Evolutionary conservation across 1,140 invertebrate species (phyloP).

Genomic region (Drosophila equinoxialis): DNA sequence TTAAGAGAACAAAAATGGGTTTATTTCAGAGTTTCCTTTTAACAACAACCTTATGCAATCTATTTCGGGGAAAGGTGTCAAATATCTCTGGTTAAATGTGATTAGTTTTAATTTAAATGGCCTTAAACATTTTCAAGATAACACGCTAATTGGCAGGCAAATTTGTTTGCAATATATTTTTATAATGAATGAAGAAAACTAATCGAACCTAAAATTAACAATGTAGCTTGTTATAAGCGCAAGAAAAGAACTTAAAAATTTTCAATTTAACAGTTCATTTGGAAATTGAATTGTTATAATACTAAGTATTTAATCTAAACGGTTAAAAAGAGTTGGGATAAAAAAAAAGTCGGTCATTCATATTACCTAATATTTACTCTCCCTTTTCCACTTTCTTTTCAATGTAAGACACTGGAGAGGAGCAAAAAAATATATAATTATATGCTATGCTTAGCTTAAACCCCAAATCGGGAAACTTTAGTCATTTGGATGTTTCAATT

Average conservation of each 20-base stretch:
- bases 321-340: too few relatives aligned
- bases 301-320: too few relatives aligned
- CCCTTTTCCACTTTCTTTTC: not conserved
- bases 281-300: not conserved
- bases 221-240: not conserved
- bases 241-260: constrained; percentile 1
- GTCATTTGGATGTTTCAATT: not conserved
- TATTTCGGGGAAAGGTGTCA: not conserved
- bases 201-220: not conserved
- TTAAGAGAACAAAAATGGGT: not conserved
- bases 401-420: not conserved
- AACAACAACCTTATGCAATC: too few relatives aligned
- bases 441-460: not conserved
- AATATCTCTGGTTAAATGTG: not conserved
- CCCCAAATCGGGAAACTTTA: not conserved
- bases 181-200: not conserved
- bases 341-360: too few relatives aligned
- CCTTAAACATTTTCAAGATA: too few relatives aligned
- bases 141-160: not conserved
- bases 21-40: not conserved
- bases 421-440: not conserved
- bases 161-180: not conserved
- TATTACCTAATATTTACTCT: not conserved
- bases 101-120: too few relatives aligned
- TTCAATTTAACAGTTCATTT: not conserved